Evolutionary conservation across 2,113 vertebrate species (phyloP).

Genomic region (Pycnonotus jocosus): DNA sequence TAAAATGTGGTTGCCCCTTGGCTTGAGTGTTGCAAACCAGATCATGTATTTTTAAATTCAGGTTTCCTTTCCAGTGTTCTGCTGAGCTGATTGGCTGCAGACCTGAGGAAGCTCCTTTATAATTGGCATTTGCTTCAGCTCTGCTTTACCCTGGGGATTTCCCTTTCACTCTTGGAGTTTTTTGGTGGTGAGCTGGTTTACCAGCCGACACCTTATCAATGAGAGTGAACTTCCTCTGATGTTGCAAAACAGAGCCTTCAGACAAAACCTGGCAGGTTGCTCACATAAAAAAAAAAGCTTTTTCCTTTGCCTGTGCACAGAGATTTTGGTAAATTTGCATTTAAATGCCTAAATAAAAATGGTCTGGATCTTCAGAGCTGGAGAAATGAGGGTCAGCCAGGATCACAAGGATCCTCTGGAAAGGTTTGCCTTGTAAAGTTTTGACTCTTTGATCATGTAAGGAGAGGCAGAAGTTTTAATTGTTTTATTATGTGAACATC

Average conservation of each 20-base stretch:
- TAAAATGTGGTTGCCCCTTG: constrained; percentile 19
- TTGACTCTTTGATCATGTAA: background rate
- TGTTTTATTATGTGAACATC: background rate
- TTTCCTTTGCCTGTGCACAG: background rate
- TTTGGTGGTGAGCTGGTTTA: constrained; percentile 67
- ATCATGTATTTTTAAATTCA: constrained; percentile 39
- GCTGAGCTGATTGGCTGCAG: constrained; percentile 17
- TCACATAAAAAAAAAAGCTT: background rate
- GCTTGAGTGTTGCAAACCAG: constrained; percentile 23
- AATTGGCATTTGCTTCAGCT: constrained; percentile 23
- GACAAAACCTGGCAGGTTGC: background rate
- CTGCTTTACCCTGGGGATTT: constrained; percentile 61
- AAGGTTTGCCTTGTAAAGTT: background rate
- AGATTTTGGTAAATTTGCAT: background rate
- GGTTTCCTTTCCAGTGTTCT: constrained; percentile 48
- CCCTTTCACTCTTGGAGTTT: constrained; percentile 68
- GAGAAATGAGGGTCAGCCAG: too few relatives aligned
- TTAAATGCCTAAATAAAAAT: background rate
- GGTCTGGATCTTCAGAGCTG: background rate
- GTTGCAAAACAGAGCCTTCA: constrained; percentile 33
- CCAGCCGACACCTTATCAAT: constrained; percentile 50
- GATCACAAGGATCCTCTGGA: background rate
- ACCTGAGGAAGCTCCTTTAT: constrained; percentile 6
- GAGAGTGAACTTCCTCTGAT: constrained; percentile 55
- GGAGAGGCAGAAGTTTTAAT: background rate